Conservation (phyloP, 2,113 vertebrate genomes). For the Rhipidura dahli region DNA sequence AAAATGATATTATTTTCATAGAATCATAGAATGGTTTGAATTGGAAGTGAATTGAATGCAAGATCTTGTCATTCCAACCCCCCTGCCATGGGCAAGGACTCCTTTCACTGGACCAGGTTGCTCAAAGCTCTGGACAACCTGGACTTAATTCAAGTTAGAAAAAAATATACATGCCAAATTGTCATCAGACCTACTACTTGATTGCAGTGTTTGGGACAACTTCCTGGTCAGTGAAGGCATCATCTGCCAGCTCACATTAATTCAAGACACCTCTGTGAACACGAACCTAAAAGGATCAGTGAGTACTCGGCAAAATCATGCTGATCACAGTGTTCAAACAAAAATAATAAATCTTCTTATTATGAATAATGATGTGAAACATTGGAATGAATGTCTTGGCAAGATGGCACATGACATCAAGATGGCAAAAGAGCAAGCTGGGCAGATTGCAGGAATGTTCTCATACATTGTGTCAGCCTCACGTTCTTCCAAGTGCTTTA, state of each 20-base stretch:
- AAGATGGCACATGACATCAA: background rate
- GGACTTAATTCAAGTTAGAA: background rate
- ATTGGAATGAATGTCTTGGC: background rate
- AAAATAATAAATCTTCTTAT: background rate
- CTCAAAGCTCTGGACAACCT: background rate
- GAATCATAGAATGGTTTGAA: background rate
- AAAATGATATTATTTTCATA: background rate
- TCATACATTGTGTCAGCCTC: background rate
- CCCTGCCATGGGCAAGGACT: background rate
- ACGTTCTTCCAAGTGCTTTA: slow-evolving; percentile 30
- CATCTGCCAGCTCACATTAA: background rate
- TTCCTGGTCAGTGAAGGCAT: background rate
- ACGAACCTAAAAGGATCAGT: background rate
- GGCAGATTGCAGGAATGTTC: background rate
- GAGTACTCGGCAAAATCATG: background rate
- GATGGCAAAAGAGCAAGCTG: background rate
- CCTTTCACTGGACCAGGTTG: background rate
- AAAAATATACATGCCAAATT: background rate
- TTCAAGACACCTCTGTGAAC: background rate
- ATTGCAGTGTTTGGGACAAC: background rate
- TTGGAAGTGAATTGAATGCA: background rate
- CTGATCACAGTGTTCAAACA: background rate
- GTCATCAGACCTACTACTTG: background rate
- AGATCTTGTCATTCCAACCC: accelerated
- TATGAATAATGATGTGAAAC: background rate